Percentiles rank a stretch among this genome's conserved stretches.
phyloP scores from a whole-genome alignment of 2,888 invertebrate genomes.

The Sycophila texana region DNA sequence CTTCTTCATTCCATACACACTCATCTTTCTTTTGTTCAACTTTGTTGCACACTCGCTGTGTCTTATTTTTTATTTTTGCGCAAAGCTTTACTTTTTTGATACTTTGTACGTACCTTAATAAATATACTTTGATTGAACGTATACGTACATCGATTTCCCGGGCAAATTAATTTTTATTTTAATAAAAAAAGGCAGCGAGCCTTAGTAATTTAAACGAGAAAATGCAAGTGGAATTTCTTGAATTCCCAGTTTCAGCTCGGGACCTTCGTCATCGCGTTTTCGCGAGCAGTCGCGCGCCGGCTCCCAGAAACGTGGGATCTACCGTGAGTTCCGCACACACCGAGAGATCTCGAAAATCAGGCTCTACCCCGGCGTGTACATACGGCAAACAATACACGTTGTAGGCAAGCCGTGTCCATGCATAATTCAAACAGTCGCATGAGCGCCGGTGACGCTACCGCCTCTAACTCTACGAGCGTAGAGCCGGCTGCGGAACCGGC shows the following conservation, averaged over 20 bases:
- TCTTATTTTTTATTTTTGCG: too few relatives aligned
- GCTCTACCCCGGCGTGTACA: conserved; percentile 60
- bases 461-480: conserved; percentile 57
- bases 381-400: conserved; percentile 73
- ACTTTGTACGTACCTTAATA: too few relatives aligned
- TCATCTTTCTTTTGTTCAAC: not conserved
- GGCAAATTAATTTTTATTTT: too few relatives aligned
- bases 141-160: too few relatives aligned
- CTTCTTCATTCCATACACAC: not conserved
- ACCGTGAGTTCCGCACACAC: conserved; percentile 12
- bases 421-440: conserved; percentile 75
- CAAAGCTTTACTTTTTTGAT: too few relatives aligned
- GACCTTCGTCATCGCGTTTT: conserved; percentile 28
- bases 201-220: too few relatives aligned
- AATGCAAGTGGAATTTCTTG: too few relatives aligned
- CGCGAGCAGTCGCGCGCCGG: not conserved
- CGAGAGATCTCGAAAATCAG: conserved; percentile 54
- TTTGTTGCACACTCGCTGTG: too few relatives aligned
- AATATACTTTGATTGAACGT: too few relatives aligned
- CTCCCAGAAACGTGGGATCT: conserved; percentile 51
- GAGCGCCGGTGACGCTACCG: conserved; percentile 67
- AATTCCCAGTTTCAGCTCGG: conserved; percentile 1
- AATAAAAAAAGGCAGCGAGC: too few relatives aligned
- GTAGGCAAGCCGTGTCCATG: conserved; percentile 75
- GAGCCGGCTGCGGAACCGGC: conserved; percentile 66